Evolutionary conservation across 2,888 invertebrate genomes (phyloP), one percentile per base, ranked within the genome.

Genomic region (Acronicta leporina): DNA sequence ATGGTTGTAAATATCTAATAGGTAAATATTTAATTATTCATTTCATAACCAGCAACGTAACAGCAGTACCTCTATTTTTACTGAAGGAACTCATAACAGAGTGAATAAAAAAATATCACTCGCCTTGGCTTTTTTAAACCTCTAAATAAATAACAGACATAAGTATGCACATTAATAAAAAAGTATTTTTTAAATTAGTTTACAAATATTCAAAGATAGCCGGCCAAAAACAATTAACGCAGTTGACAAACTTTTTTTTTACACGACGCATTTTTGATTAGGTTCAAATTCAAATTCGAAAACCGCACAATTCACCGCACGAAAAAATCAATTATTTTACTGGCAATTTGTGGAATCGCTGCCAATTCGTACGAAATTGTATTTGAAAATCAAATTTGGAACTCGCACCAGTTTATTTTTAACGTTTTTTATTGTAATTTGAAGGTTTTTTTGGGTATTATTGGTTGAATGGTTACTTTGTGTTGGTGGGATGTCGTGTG

Each of bases 321-420:
- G 83, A 87, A 90, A 87, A 91, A 92, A 90, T 91, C 90, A 91
- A 91, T 92, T 84, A 82, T 73, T 68, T 75, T 79, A 77, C 75
- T 68, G 77, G 73, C 81, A 79, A 84, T 85, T 66, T 63, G 77
- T 75, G 58, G 65, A 80, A 80, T 58, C 43, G 30, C n/a, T 16
- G 27, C 15, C 40, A 11, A 43, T 63, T 59, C 20, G 54, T 10
- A 54, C 10, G 16, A 38, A 57, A 53, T 43, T 68, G 63, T 46
- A 62, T 59, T 65, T 56, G 4, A 51, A 57, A 48, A 38, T 48
- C 11, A 47, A 63, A 57, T 10, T 63, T 42, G 5, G 13, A 47
- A 41, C 43, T 45, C 27, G 35, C 79, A 78, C 79, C 79, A 81
- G 73, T 79, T 70, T 63, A 62, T 75, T 79, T 53, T 25, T 53